Evolutionary conservation across 2,113 vertebrate species (phyloP).

Genomic region (Bos taurus): ARS-UCD2.0 NC_037349.1:29157501-29158000

Average conservation of each 20-base stretch:
- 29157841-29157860: not conserved
- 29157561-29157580: not conserved
- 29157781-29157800: not conserved
- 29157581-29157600: not conserved
- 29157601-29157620: not conserved
- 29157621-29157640: not conserved
- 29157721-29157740: no score
- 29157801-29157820: not conserved
- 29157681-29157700: not conserved
- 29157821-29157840: not conserved
- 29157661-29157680: not conserved
- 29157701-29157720: not conserved
- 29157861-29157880: not conserved
- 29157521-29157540: slow-evolving; percentile 54
- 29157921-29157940: not conserved
- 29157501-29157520: slow-evolving; percentile 32
- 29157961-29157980: not conserved
- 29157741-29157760: not conserved
- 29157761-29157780: not conserved
- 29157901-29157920: not conserved
- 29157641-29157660: not conserved
- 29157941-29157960: not conserved
- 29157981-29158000: not conserved
- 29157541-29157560: not conserved
- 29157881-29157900: not conserved